Evolutionary conservation across 2,797 vertebrate species (phyloP).

Genomic region (Sarcoramphus papa): DNA sequence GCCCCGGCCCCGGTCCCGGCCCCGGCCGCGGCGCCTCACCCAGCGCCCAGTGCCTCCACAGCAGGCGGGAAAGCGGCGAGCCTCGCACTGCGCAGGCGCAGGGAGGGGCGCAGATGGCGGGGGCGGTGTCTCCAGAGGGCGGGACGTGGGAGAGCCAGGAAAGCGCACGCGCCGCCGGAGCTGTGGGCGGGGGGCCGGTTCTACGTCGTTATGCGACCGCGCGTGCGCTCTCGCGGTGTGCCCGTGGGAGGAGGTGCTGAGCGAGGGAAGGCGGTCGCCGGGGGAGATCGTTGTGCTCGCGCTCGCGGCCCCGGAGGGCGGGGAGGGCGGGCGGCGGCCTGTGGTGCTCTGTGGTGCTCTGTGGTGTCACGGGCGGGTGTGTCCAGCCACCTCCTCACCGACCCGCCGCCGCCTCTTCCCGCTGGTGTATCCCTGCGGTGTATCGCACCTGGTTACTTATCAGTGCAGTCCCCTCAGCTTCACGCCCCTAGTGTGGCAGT

Average conservation of each 20-base stretch:
- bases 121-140: fast-evolving
- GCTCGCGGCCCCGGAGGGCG: neutral
- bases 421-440: too few species aligned
- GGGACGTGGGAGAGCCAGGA: neutral
- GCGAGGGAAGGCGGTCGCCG: neutral
- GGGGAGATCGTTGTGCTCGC: neutral
- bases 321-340: neutral
- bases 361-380: too few species aligned
- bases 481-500: fast-evolving
- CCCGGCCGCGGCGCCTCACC: neutral
- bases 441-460: too few species aligned
- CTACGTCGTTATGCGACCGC: fast-evolving
- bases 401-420: neutral
- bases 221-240: neutral
- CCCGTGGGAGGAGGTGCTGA: neutral
- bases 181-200: neutral
- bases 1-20: too few species aligned
- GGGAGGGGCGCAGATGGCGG: fast-evolving
- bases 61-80: neutral
- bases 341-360: too few species aligned
- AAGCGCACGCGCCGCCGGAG: neutral
- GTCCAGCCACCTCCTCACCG: neutral
- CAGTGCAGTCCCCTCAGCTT: neutral
- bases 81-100: neutral
- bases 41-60: fast-evolving